Conservation (phyloP, 1,140 invertebrate genomes). For the Drosophila ambigua region DNA sequence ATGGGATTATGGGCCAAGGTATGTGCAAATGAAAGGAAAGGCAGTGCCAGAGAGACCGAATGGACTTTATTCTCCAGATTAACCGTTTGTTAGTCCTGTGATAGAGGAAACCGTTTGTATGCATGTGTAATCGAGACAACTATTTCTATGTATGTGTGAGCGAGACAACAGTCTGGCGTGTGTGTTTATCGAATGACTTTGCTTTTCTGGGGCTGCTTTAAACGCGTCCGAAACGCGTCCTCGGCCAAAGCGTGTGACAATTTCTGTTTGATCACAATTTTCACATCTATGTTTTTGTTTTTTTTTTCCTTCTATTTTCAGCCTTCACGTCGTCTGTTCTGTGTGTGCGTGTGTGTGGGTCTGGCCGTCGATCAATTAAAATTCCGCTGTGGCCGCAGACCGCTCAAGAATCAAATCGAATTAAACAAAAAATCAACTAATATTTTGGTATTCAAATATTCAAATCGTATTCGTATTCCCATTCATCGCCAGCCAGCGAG, state of each 20-base stretch:
- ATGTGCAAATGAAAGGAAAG: no score
- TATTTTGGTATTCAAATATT: constrained; percentile 72
- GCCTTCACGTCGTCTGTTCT: constrained; percentile 61
- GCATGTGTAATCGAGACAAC: no score
- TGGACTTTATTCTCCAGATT: no score
- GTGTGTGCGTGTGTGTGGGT: constrained; percentile 28
- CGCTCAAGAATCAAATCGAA: constrained; percentile 59
- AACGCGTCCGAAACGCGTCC: constrained; percentile 49
- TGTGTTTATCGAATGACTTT: constrained; percentile 42
- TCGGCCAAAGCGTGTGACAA: constrained; percentile 72
- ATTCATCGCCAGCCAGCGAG: constrained; percentile 62
- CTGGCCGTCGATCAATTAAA: constrained; percentile 62
- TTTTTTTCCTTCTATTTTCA: constrained; percentile 66
- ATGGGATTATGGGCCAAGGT: constrained; percentile 4
- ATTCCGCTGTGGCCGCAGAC: constrained; percentile 62
- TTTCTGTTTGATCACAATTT: constrained; percentile 49
- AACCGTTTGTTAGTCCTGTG: no score
- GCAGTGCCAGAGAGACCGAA: no score
- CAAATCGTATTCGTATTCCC: constrained; percentile 60
- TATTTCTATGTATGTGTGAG: constrained; percentile 1
- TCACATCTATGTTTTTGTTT: constrained; percentile 25
- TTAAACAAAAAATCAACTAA: constrained; percentile 57
- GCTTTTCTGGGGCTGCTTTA: constrained; percentile 11
- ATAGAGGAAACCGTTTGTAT: no score
- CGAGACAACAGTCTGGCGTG: constrained; percentile 13